These are phyloP conservation scores for Stenchaetothrips biformis DNA, from an alignment of 2,888 invertebrate species.

Conservation along the genomic window DNA sequence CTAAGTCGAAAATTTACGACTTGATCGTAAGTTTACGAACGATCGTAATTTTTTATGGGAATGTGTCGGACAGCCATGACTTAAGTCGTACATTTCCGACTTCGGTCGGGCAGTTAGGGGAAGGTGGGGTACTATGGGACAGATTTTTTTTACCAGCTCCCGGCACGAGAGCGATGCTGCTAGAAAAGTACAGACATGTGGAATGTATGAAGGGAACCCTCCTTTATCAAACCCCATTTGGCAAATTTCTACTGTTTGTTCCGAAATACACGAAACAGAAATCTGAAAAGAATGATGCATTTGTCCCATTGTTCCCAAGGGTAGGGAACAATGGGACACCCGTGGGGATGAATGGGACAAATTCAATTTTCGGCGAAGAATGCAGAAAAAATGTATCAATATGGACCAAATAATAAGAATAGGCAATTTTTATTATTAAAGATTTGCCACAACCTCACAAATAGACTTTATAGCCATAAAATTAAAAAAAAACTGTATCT, in stretches of 20 bases:
- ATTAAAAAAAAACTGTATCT: too few species aligned
- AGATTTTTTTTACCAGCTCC: neutral
- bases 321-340: constrained; percentile 10
- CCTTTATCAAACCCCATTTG: constrained; percentile 6
- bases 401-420: neutral
- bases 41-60: too few species aligned
- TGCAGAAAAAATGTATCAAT: neutral
- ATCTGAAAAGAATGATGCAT: constrained; percentile 13
- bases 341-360: constrained; percentile 3
- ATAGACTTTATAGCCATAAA: too few species aligned
- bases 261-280: constrained; percentile 3
- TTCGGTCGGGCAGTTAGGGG: too few species aligned
- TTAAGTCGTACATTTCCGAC: too few species aligned
- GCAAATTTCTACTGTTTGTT: constrained; percentile 1
- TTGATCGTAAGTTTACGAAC: too few species aligned
- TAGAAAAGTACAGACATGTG: constrained; percentile 13
- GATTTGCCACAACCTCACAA: too few species aligned
- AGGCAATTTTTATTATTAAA: too few species aligned
- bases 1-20: too few species aligned
- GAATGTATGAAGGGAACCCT: constrained; percentile 1
- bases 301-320: constrained; percentile 13
- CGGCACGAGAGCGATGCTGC: neutral
- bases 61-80: too few species aligned
- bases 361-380: neutral
- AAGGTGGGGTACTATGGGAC: constrained; percentile 13